These are phyloP conservation scores for Drosophila willistoni DNA, from an alignment of 1,140 invertebrate species.

Conservation along the genomic window DNA sequence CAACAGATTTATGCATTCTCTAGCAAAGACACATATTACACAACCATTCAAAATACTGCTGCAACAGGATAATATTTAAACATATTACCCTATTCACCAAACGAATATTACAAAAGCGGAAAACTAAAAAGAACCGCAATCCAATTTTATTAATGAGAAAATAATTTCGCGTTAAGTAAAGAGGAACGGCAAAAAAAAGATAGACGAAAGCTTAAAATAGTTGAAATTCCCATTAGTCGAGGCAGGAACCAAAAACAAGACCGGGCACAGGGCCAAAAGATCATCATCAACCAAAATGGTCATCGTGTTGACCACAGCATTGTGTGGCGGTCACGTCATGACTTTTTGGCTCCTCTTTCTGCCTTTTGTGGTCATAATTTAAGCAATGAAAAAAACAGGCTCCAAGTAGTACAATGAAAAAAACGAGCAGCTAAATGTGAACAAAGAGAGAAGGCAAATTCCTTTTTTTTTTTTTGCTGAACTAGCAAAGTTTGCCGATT, in stretches of 20 bases:
- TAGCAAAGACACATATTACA: too few relatives aligned
- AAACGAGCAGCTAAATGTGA: conserved; percentile 31
- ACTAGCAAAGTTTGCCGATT: conserved; percentile 41
- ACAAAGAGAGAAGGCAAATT: conserved; percentile 3
- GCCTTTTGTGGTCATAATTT: conserved; percentile 52
- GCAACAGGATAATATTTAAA: not conserved
- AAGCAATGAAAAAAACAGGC: conserved; percentile 14
- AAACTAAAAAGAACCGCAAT: conserved; percentile 6
- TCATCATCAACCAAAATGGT: conserved; percentile 32
- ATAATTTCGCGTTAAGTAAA: conserved; percentile 10
- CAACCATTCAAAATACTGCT: too few relatives aligned
- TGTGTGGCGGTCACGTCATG: conserved; percentile 72
- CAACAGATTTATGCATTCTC: too few relatives aligned
- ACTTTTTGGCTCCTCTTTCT: conserved; percentile 54
- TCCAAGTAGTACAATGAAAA: conserved; percentile 18
- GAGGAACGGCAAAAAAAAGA: not conserved
- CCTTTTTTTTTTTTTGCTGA: conserved; percentile 18
- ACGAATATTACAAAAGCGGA: not conserved
- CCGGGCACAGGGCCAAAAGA: conserved; percentile 29
- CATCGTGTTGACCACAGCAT: conserved; percentile 58
- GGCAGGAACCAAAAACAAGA: not conserved
- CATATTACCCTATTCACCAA: not conserved
- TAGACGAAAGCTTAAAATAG: conserved; percentile 1
- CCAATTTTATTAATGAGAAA: conserved; percentile 14
- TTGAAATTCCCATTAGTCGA: conserved; percentile 18